Percentiles rank a stretch among this genome's conserved stretches.
Evolutionary conservation across 2,888 invertebrate genomes (phyloP).

Genomic region (Pomacea canaliculata): DNA sequence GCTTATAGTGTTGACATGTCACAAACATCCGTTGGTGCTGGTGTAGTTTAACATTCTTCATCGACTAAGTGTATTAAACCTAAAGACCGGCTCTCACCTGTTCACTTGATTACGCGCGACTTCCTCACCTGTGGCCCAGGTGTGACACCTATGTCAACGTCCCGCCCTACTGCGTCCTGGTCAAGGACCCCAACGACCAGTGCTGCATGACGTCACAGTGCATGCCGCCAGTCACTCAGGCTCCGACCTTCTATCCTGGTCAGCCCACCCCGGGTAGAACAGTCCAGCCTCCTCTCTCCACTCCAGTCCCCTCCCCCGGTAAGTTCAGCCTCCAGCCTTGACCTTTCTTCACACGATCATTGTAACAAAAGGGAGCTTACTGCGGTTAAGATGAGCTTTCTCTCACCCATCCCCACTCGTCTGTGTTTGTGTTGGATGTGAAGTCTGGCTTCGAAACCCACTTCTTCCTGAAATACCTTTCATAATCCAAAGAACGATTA

Average conservation of each 20-base stretch:
- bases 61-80: too few relatives aligned
- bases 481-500: too few relatives aligned
- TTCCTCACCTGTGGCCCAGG: constrained; percentile 27
- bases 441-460: too few relatives aligned
- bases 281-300: constrained; percentile 17
- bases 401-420: too few relatives aligned
- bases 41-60: too few relatives aligned
- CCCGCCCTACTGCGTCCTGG: constrained; percentile 50
- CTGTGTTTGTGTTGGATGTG: too few relatives aligned
- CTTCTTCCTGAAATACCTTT: too few relatives aligned
- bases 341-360: neutral
- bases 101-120: too few relatives aligned
- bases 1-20: too few relatives aligned
- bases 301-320: constrained; percentile 25
- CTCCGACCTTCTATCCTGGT: constrained; percentile 17
- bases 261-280: constrained; percentile 2
- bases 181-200: constrained; percentile 47
- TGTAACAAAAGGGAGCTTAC: neutral
- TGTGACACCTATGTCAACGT: constrained; percentile 49
- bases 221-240: constrained; percentile 17
- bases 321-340: neutral
- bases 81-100: too few relatives aligned
- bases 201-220: constrained; percentile 52
- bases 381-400: too few relatives aligned
- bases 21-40: too few relatives aligned